phyloP scores from a whole-genome alignment of 1,140 invertebrate species.

The Drosophila melanogaster region DNA sequence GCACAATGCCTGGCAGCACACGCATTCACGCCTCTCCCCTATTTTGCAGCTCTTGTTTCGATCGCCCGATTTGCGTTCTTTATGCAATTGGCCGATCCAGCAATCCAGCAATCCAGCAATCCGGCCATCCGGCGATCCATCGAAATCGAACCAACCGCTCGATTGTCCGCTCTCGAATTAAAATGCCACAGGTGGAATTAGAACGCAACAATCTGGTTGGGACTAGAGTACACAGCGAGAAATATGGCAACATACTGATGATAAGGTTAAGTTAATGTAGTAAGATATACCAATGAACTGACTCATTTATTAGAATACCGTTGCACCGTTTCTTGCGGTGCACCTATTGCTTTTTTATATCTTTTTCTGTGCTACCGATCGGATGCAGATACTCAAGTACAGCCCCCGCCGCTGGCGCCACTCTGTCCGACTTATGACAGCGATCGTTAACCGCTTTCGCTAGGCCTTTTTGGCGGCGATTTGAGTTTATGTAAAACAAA shows the following conservation, averaged over 20 bases:
- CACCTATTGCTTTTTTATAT: constrained; percentile 13
- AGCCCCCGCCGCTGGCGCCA: constrained; percentile 54
- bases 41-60: constrained; percentile 12
- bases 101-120: constrained; percentile 18
- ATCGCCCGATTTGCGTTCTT: constrained; percentile 48
- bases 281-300: no score
- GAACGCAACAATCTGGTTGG: constrained; percentile 42
- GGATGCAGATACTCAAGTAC: constrained; percentile 35
- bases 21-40: constrained; percentile 18
- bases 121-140: not conserved
- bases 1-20: constrained; percentile 65
- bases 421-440: constrained; percentile 57
- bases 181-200: constrained; percentile 48
- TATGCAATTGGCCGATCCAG: constrained; percentile 64
- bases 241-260: not conserved
- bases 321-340: constrained; percentile 3
- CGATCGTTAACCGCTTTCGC: constrained; percentile 65
- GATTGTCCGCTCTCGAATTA: constrained; percentile 9
- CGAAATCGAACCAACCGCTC: constrained; percentile 4
- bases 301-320: no score
- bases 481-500: constrained; percentile 77
- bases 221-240: constrained; percentile 5
- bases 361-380: constrained; percentile 25
- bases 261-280: not conserved
- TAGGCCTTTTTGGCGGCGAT: constrained; percentile 68